Evolutionary conservation across 2,888 invertebrate species (phyloP).

Genomic region (Stenodema calcarata): DNA sequence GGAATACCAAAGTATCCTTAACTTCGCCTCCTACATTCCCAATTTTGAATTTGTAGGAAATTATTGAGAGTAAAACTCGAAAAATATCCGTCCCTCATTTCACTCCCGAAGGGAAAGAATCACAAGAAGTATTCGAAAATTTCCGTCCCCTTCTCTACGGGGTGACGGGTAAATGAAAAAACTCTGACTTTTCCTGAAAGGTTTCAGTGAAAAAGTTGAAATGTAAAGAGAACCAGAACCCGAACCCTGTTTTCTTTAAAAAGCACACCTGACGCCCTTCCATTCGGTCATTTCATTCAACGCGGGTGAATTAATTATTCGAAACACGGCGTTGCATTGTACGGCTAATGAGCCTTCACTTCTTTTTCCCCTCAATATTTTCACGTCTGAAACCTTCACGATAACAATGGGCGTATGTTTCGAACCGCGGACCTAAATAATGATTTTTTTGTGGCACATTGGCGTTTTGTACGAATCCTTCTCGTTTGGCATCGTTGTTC

Average conservation of each 20-base stretch:
- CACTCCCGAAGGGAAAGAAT: not conserved
- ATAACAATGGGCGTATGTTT: not conserved
- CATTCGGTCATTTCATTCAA: not conserved
- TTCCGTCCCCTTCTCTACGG: not conserved
- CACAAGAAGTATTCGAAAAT: not conserved
- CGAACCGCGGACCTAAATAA: too few relatives aligned
- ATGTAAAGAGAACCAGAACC: not conserved
- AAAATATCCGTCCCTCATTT: not conserved
- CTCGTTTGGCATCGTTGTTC: too few relatives aligned
- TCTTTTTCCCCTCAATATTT: not conserved
- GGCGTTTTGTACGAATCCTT: too few relatives aligned
- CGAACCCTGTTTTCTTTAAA: not conserved
- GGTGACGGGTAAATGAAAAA: constrained; percentile 2
- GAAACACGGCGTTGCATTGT: not conserved
- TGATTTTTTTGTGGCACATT: too few relatives aligned
- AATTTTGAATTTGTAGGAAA: too few relatives aligned
- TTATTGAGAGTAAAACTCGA: not conserved
- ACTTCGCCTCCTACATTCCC: too few relatives aligned
- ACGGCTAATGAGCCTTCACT: not conserved
- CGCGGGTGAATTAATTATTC: not conserved
- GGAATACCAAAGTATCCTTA: too few relatives aligned
- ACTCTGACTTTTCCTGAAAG: not conserved
- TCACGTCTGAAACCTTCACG: not conserved
- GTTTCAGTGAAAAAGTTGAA: not conserved
- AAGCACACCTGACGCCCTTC: not conserved